Base-by-base conservation (phyloP, 2,113 vertebrate species). In the Apodemus sylvaticus region DNA sequence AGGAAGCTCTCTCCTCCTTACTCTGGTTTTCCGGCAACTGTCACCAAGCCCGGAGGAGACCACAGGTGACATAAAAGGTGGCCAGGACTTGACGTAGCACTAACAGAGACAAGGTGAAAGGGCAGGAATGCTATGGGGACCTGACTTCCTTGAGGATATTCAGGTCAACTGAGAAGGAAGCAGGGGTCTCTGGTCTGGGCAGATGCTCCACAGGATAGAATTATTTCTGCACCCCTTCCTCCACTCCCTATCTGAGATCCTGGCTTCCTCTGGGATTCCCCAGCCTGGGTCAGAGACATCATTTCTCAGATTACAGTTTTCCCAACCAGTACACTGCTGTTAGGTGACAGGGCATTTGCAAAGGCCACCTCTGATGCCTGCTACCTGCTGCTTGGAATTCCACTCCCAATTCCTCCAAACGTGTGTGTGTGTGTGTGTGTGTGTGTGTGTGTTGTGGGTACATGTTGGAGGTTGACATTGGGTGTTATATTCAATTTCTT, bases 71-170 rank as follows among this genome's bases (percentile, higher is more conserved):
- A 7, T 42, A 22, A 24, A 66, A 26, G 19, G 29, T 53, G 64
- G 24, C 8, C 48, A n/a, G 45, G 5, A 17, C 3, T 17, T 34
- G 17, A 22, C 4, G n/a, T 31, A 5, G 10, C 16, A 3, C 31
- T 26, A 76, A 70, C 7, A 36, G 36, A 53, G 89, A 34, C 14
- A 8, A n/a, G 13, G 19, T 8, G 42, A 29, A 22, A 5, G 16
- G 66, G 19, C 6, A 2, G 66, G 1, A 42, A 0, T 6, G 7
- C 31, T 14, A 4, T 16, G 36, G 45, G 48, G 9, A 3, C 64
- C 5, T 0, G 1, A 39, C 53, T 36, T 60, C 45, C 83, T 39
- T 26, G 64, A 19, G 17, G 7, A 24, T 7, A 74, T 79, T 29
- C 22, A n/a, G 3, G 58, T 8, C 45, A 34, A 48, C 5, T 14